Evolutionary conservation across 2,113 vertebrate genomes (phyloP).

Genomic region (Hiodon alosoides): DNA sequence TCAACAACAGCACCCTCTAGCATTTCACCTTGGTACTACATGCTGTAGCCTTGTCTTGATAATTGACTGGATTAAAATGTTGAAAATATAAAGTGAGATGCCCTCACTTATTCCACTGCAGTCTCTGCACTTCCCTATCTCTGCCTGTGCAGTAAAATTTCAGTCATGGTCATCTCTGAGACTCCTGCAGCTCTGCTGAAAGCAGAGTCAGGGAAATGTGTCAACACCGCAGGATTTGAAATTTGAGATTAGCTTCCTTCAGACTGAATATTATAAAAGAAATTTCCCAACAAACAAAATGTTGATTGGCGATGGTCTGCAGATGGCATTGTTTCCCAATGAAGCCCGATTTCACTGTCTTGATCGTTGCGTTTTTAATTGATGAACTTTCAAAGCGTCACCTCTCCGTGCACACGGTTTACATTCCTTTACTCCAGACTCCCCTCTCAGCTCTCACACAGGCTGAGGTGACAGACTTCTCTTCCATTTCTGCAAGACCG

Average conservation of each 20-base stretch:
- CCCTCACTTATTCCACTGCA: neutral
- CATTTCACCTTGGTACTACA: constrained; percentile 19
- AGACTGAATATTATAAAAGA: too few species aligned
- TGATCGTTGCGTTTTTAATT: too few species aligned
- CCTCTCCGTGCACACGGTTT: too few species aligned
- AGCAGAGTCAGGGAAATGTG: neutral
- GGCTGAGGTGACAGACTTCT: too few species aligned
- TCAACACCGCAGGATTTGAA: neutral
- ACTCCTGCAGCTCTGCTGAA: neutral
- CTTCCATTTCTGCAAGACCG: too few species aligned
- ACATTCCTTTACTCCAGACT: too few species aligned
- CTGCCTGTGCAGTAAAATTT: neutral
- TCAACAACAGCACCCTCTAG: constrained; percentile 61
- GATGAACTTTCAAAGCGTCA: too few species aligned
- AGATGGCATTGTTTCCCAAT: too few species aligned
- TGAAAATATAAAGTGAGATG: neutral
- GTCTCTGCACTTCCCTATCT: neutral
- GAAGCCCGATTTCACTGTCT: too few species aligned
- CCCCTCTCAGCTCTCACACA: too few species aligned
- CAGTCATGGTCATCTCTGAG: neutral
- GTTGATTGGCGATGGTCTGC: too few species aligned
- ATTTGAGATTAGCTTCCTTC: too few species aligned
- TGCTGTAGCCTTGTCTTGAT: neutral
- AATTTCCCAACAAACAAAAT: neutral
- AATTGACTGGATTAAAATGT: constrained; percentile 1